A percentile compares a stretch with the other conserved stretches of the same genome.
phyloP scores from a whole-genome alignment of 1,140 invertebrate genomes.

The Eciton burchellii region DNA sequence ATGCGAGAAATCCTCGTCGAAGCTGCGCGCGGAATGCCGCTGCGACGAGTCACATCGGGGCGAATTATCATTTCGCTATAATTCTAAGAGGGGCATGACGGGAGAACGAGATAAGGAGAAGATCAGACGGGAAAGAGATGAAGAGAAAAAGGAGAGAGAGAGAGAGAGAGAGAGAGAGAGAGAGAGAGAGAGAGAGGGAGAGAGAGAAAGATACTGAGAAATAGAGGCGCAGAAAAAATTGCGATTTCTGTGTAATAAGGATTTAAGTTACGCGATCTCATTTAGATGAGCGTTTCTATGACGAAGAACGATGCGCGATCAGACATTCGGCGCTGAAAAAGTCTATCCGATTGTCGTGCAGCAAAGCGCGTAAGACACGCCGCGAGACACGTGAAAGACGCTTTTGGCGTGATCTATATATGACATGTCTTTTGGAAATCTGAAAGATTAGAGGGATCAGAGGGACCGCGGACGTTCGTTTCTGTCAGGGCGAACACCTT shows the following conservation, averaged over 20 bases:
- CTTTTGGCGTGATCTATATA: not conserved
- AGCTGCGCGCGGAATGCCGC: not conserved
- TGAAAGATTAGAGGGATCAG: not conserved
- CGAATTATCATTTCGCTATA: conserved; percentile 51
- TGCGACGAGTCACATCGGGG: conserved; percentile 15
- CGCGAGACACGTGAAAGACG: not conserved
- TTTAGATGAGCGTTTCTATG: not conserved
- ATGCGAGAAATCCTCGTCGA: conserved; percentile 5
- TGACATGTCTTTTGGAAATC: not conserved
- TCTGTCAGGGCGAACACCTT: not conserved
- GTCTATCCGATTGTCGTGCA: not conserved
- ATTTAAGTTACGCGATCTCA: not conserved
- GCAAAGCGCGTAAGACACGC: not conserved
- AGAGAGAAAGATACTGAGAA: not conserved
- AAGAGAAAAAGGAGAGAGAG: conserved; percentile 14
- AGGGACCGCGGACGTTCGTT: not conserved
- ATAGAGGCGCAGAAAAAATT: conserved; percentile 1
- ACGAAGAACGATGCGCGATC: not conserved
- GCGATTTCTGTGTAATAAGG: conserved; percentile 10
- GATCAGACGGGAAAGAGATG: not conserved
- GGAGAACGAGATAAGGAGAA: not conserved
- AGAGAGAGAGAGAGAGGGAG: conserved; percentile 28
- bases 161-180: conserved; percentile 11
- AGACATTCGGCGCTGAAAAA: not conserved
- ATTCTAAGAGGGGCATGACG: conserved; percentile 12